Percentiles rank a stretch among this genome's conserved stretches.
phyloP scores from a whole-genome alignment of 2,113 vertebrate genomes.

The Silurus glanis region DNA sequence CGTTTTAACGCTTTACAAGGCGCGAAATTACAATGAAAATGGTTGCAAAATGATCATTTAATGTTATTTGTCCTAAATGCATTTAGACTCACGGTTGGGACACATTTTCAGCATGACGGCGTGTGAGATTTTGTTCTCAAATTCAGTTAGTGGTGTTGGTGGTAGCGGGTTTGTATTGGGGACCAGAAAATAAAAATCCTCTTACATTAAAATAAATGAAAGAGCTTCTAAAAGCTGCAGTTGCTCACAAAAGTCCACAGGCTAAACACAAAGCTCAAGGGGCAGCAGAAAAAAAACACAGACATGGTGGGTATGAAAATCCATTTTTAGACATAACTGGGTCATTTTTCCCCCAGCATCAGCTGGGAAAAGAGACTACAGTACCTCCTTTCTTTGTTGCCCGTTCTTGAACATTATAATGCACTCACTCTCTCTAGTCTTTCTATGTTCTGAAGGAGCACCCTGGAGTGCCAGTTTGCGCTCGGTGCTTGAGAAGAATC shows the following conservation, averaged over 20 bases:
- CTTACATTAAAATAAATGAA: not conserved
- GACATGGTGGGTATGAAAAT: slow-evolving; percentile 11
- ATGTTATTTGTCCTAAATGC: too few species aligned
- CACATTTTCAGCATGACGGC: not conserved
- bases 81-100: not conserved
- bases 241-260: not conserved
- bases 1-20: too few species aligned
- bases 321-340: slow-evolving; percentile 25
- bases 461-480: slow-evolving; percentile 57
- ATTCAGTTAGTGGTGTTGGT: not conserved
- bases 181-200: too few species aligned
- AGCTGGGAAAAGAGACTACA: slow-evolving; percentile 2
- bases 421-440: slow-evolving; percentile 5
- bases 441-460: slow-evolving; percentile 29
- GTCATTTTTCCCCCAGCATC: slow-evolving; percentile 18
- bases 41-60: too few species aligned
- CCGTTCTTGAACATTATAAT: not conserved
- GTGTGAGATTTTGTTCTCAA: not conserved
- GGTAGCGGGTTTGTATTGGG: not conserved
- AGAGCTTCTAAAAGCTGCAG: not conserved
- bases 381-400: not conserved
- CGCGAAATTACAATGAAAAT: too few species aligned
- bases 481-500: slow-evolving; percentile 43
- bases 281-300: not conserved
- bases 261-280: slow-evolving; percentile 1